Evolutionary conservation across 2,888 invertebrate species (phyloP), one percentile per base, ranked within the genome.

Genomic region (Lochmaea crataegi): DNA sequence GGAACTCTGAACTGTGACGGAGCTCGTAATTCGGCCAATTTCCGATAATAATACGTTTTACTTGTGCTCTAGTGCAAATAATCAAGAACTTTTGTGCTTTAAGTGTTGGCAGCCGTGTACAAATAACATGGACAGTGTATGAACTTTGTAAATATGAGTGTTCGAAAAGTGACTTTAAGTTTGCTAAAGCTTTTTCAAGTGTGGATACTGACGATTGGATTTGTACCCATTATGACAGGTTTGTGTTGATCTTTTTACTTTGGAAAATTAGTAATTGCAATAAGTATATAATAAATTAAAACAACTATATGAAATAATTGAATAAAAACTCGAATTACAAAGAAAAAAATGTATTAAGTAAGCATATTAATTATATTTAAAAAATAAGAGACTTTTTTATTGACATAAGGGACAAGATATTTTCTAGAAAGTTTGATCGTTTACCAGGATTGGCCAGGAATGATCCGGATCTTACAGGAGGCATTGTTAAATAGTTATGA

Each of bases 191-290:
- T 81, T 76, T 76, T 80, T 58, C 80, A 79, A 78, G 76, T 80
- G 78, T 81, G 80, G 80, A 78, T 79, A 70, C 74, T 82, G 64
- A 66, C 81, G 71, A 63, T 79, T 53, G 72, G 77, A 72, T 75
- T 78, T 57, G 78, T 75, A 71, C 81, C 81, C 16, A 71, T 73
- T 12, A 76, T 79, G 78, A 77, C 81, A 81, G 82, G 82, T 81
- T 74, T 67, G 81, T 80, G 26, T 3, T 9, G 18, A 12, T 12
- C 14, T 45, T 11, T 45, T 45, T 11, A 2, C 11, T 45, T 45
- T 1, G 7, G 9, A 38, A 9, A 7, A 32, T 45, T 12, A 45
- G 4, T 2, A 11, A 12, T 45, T 45, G 45, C 45, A 45, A 12
- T 45, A 45, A 45, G 0, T n/a, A 45, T 11, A 4, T 11, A 45